Percentiles rank a stretch among this genome's conserved stretches.
Conservation (phyloP, 2,797 vertebrate genomes). For the Microctenopoma stevenorrisi region DNA sequence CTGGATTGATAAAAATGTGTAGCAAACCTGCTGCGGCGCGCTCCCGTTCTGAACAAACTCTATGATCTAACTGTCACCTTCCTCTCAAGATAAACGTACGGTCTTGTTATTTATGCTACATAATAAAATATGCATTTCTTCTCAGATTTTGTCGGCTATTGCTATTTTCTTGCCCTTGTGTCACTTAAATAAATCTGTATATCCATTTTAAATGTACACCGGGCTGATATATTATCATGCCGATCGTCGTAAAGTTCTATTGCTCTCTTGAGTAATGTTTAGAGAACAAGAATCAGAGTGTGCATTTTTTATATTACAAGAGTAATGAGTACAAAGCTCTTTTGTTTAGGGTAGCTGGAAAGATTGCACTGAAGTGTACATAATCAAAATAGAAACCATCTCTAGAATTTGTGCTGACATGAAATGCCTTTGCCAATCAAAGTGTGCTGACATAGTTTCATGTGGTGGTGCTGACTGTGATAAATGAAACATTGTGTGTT, state of each 20-base stretch:
- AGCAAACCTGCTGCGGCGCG: not conserved
- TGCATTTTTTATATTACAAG: constrained; percentile 28
- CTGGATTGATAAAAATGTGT: not conserved
- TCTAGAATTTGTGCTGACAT: constrained; percentile 15
- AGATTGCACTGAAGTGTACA: constrained; percentile 6
- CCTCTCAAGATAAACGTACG: not conserved
- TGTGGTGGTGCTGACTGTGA: not conserved
- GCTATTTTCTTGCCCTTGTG: constrained; percentile 1
- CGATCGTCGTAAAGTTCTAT: constrained; percentile 21
- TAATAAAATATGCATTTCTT: not conserved
- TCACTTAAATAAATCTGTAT: constrained; percentile 16
- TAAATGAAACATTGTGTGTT: not conserved
- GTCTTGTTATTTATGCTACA: not conserved
- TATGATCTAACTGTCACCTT: not conserved
- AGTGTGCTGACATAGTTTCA: constrained; percentile 4
- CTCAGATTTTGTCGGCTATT: not conserved
- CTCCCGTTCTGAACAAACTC: not conserved
- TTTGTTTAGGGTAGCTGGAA: constrained; percentile 25
- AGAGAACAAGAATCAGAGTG: constrained; percentile 21
- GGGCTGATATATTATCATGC: constrained; percentile 14
- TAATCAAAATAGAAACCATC: constrained; percentile 34
- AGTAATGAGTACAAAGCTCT: constrained; percentile 25
- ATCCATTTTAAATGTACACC: not conserved
- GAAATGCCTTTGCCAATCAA: constrained; percentile 14
- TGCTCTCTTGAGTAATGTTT: constrained; percentile 28